Percentiles rank a stretch among this genome's conserved stretches.
Evolutionary conservation across 2,113 vertebrate genomes (phyloP).

Genomic region (Cyphomyrus discorhynchus): DNA sequence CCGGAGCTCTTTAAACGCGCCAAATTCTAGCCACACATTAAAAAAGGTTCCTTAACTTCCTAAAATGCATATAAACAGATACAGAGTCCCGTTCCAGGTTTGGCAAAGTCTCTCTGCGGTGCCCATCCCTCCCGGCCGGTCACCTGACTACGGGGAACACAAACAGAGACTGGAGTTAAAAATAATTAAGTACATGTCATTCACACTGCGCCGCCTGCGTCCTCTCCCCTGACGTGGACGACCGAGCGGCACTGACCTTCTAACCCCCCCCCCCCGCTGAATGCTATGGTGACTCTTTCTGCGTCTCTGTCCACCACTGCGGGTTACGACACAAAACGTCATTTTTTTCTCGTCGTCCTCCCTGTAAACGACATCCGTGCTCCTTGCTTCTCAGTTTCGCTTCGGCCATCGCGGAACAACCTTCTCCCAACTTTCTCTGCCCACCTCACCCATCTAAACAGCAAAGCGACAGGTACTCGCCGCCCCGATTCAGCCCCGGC

Average conservation of each 20-base stretch:
- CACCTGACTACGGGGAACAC: neutral
- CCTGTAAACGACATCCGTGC: neutral
- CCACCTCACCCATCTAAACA: neutral
- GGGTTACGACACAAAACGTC: neutral
- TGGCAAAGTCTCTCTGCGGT: neutral
- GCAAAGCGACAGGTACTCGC: neutral
- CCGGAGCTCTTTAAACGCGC: neutral
- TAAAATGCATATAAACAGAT: neutral
- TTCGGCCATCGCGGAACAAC: neutral
- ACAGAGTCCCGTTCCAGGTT: neutral
- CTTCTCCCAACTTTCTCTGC: neutral
- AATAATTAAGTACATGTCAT: neutral
- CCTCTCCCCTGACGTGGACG: neutral
- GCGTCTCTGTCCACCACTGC: neutral
- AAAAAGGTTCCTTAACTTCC: neutral
- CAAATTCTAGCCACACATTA: no score
- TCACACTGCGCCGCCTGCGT: neutral
- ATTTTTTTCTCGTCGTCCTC: neutral
- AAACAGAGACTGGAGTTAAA: neutral
- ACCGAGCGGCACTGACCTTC: neutral
- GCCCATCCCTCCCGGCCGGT: neutral
- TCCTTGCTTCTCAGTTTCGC: neutral
- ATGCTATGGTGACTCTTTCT: neutral
- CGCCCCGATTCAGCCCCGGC: neutral
- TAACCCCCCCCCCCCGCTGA: neutral